Percentiles rank a stretch among this genome's conserved stretches.
Conservation (phyloP, 2,797 vertebrate genomes). For the Hoplostethus mediterraneus region DNA sequence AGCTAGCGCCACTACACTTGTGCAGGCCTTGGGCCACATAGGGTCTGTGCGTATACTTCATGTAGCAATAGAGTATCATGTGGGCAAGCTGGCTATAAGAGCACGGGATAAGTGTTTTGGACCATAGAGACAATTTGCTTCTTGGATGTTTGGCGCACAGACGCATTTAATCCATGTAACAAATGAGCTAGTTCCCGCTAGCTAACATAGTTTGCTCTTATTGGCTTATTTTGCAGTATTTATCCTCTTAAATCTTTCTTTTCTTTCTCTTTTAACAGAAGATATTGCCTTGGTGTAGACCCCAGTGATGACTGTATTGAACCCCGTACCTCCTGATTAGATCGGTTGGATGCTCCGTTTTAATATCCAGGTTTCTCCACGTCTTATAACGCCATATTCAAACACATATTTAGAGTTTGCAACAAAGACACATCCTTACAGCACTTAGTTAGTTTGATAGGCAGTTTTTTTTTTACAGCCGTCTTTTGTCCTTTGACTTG, state of each 20-base stretch:
- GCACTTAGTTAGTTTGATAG: background rate
- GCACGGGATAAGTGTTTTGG: background rate
- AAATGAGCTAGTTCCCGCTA: slow-evolving; percentile 9
- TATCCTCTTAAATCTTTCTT: slow-evolving; percentile 74
- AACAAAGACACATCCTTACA: slow-evolving; percentile 22
- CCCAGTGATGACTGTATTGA: slow-evolving; percentile 86
- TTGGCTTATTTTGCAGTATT: slow-evolving; percentile 71
- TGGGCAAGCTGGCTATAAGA: slow-evolving; percentile 5
- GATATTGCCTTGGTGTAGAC: slow-evolving; percentile 70
- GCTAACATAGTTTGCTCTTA: slow-evolving; percentile 61
- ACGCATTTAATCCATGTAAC: background rate
- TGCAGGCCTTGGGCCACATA: slow-evolving; percentile 66
- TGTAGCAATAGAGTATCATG: slow-evolving; percentile 36
- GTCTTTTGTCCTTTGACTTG: background rate
- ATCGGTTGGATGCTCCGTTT: slow-evolving; percentile 87
- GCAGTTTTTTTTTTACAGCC: background rate
- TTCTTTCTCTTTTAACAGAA: slow-evolving; percentile 63
- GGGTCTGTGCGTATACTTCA: slow-evolving; percentile 44
- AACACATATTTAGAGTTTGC: background rate
- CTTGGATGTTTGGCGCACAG: background rate
- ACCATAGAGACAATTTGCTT: background rate
- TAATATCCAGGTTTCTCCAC: slow-evolving; percentile 82
- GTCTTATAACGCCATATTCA: slow-evolving; percentile 55
- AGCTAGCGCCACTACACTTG: slow-evolving; percentile 62
- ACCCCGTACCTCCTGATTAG: slow-evolving; percentile 85